These are phyloP conservation scores for Nothoprocta perdicaria DNA, from an alignment of 2,113 vertebrate genomes.

Conservation along the genomic window DNA sequence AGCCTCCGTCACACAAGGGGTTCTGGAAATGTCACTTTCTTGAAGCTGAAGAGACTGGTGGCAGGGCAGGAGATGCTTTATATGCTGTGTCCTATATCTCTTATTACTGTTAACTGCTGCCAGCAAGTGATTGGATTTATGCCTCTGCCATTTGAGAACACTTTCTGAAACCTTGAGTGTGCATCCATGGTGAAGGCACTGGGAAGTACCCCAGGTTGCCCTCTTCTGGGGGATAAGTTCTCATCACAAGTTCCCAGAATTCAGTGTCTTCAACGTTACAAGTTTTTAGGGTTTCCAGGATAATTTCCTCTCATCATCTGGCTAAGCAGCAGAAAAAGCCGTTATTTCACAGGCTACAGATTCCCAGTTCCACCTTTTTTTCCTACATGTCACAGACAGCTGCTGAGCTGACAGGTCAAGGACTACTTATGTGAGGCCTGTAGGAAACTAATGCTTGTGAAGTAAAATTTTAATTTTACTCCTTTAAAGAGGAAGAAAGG, in stretches of 20 bases:
- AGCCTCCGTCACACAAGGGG: background rate
- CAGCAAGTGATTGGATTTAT: background rate
- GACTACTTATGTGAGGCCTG: background rate
- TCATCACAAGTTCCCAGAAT: background rate
- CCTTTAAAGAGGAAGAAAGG: background rate
- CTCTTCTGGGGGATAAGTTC: background rate
- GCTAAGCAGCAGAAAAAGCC: background rate
- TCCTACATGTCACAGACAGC: background rate
- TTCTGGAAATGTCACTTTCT: background rate
- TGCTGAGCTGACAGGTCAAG: background rate
- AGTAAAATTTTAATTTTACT: background rate
- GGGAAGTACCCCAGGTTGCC: background rate
- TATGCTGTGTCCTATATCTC: background rate
- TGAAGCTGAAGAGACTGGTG: background rate
- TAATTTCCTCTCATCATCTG: background rate
- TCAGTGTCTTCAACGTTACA: background rate
- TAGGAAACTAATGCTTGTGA: background rate
- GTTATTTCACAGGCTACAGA: background rate
- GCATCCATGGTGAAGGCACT: background rate
- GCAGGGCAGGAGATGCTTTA: background rate
- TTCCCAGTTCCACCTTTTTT: background rate
- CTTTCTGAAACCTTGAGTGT: background rate
- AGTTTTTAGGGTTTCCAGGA: background rate
- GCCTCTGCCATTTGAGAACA: background rate
- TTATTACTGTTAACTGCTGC: background rate